Base-by-base conservation (phyloP, 2,113 vertebrate species). In the Sylvia atricapilla region DNA sequence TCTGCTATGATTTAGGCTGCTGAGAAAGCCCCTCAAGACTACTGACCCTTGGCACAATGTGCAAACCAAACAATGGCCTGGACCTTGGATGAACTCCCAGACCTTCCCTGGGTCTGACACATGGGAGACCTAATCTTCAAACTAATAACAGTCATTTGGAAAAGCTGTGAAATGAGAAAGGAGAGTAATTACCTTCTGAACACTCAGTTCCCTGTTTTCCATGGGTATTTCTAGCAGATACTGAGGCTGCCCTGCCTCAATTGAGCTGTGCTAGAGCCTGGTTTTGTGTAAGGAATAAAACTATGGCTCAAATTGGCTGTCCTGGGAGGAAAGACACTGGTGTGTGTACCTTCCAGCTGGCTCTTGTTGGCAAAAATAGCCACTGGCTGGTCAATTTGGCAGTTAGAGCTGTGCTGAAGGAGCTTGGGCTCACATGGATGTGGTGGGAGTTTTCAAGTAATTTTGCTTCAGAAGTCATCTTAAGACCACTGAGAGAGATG, bases 71-170 rank as follows among this genome's bases (percentile, higher is more conserved):
- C 39, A 66, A 85, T 74, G 27, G 33, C 47, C 82, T 67, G 84
- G 85, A 80, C 67, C 90, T 95, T 93, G 92, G 93, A 59, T 88
- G 88, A 92, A 74, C 87, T 91, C 56, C 58, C 87, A 87, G 50
- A 59, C 60, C 35, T 66, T 91, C 58, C 68, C 20, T 0, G 15
- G 78, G 30, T 74, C 78, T 90, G 87, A 80, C 70, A 30, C 78
- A 80, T 21, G 78, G 73, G 81, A 76, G 74, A 46, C 50, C 50
- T 90, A 62, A 91, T 77, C 67, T 63, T 91, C 55, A 4, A 43
- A 68, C 27, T 46, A n/a, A 83, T 14, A 25, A 25, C 15, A 14
- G 35, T 49, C 56, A 11, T 50, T 68, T 44, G 73, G 66, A 81
- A 46, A 16, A 64, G 84, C 52, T 69, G 53, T 13, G 66, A 46